Evolutionary conservation across 2,888 invertebrate genomes (phyloP), one percentile per base, ranked within the genome.

Genomic region (Amphipoea lucens): DNA sequence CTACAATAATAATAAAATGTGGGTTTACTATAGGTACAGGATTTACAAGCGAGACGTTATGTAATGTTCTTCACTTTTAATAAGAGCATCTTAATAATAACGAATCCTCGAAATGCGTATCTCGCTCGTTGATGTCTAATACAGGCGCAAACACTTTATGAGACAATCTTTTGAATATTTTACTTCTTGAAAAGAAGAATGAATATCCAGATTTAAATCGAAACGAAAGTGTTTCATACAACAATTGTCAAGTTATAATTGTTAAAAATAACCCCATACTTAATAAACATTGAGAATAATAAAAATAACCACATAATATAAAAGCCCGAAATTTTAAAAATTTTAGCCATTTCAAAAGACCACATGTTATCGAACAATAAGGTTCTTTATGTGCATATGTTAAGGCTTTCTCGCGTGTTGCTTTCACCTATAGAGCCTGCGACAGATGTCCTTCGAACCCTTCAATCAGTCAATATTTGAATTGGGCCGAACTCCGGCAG

Each of bases 401-500:
- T 78, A 74, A 87, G 89, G 89, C 91, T 92, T 91, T 91, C 92
- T 84, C 89, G 93, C 94, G 92, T 92, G 93, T 90, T 91, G 94
- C 96, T 96, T 96, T 96, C 92, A 90, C 92, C 84, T 91, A 91
- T 92, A 93, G 89, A 92, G 87, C 78, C 89, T 87, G 84, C 93
- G 95, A 95, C 96, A 96, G 96, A 96, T 96, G 96, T 94, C 93
- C 90, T 90, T 84, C 89, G 91, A 95, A 95, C 96, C 96, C 96
- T 96, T 96, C 96, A 96, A 96, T 96, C 96, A 96, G 95, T 95
- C 96, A 96, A 96, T 96, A 96, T 96, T 96, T 96, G 95, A 95
- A 95, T 95, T 95, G 85, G 76, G 88, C 87, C 85, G 68, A 68
- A 79, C 62, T 84, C 6, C 87, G 87, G 87, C 86, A 92, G 92